Base-by-base conservation (phyloP, 2,113 vertebrate genomes). In the Plestiodon gilberti region DNA sequence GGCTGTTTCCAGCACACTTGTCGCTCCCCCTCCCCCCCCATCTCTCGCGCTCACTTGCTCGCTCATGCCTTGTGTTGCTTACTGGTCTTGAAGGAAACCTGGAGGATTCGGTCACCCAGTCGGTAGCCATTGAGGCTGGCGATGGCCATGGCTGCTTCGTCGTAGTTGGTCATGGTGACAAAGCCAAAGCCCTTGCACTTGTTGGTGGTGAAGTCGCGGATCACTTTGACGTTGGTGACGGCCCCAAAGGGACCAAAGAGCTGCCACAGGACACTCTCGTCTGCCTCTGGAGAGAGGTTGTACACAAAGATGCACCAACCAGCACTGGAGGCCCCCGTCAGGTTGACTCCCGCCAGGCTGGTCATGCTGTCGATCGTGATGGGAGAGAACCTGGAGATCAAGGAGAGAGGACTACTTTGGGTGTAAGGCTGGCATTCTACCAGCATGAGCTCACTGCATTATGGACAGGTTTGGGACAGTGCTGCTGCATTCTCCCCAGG, bases 291-390 rank as follows among this genome's bases (percentile, higher is more conserved):
- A 0, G 98, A 99, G 90, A 99, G 96, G 98, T 99, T 99, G 97
- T 99, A 99, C 90, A 99, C 98, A 65, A 99, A 99, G 97, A 99
- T 99, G 97, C 98, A 99, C 98, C 98, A 99, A 85, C 98, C 98
- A 0, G 98, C 94, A 2, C 96, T 55, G 10, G 94, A 91, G 84
- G 91, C 92, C 43, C 97, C 96, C 0, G 97, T 97, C 70, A 98
- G 83, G 93, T 97, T 98, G 92, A 98, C 97, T 11, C 98, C 98
- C 0, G 98, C 97, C 91, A 98, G 95, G 69, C 97, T 98, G 85
- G 97, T 98, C 97, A 98, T 98, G 92, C 97, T 98, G 96, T 98
- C 98, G 14, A 98, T 97, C 93, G 98, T 98, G 96, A 98, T 91
- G 40, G 98, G 98, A 0, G 98, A 98, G 95, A 98, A 98, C 97